Percentiles rank a stretch among this genome's conserved stretches.
These are phyloP conservation scores for Phenacoccus solenopsis DNA, from an alignment of 1,140 invertebrate species.

Conservation along the genomic window DNA sequence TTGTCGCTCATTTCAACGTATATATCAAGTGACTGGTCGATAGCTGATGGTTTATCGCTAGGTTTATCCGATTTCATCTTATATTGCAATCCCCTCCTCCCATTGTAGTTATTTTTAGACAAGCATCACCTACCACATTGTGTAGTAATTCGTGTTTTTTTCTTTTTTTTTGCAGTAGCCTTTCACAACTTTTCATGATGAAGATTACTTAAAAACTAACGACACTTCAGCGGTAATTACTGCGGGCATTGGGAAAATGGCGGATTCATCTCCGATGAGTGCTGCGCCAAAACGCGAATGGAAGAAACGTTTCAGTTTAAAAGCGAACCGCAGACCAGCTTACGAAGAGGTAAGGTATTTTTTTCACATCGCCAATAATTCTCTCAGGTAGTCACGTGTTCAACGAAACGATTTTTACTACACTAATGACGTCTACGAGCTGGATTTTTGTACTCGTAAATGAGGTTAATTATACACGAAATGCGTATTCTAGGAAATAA, in stretches of 20 bases:
- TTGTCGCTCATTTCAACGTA: no score
- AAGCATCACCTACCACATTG: no score
- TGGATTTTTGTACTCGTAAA: no score
- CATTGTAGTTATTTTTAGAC: no score
- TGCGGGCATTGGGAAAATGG: neutral
- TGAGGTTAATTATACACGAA: neutral
- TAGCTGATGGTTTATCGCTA: no score
- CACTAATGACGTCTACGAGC: no score
- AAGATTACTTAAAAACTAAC: neutral
- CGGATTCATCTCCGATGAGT: conserved; percentile 16
- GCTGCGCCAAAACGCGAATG: conserved; percentile 19
- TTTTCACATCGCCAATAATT: neutral
- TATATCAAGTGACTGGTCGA: no score
- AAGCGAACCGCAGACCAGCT: conserved; percentile 20
- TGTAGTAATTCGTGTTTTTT: no score
- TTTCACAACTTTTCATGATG: neutral
- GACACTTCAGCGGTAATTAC: neutral
- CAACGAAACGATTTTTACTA: no score
- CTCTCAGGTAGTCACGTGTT: no score
- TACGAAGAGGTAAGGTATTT: conserved; percentile 22
- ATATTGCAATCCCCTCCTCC: no score
- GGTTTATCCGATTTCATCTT: no score
- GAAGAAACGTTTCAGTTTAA: conserved; percentile 22
- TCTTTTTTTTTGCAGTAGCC: neutral
- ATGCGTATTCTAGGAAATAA: neutral